Percentiles rank a stretch among this genome's conserved stretches.
phyloP scores from a whole-genome alignment of 2,888 invertebrate species.

The Paralinhomoeus sp. region DNA sequence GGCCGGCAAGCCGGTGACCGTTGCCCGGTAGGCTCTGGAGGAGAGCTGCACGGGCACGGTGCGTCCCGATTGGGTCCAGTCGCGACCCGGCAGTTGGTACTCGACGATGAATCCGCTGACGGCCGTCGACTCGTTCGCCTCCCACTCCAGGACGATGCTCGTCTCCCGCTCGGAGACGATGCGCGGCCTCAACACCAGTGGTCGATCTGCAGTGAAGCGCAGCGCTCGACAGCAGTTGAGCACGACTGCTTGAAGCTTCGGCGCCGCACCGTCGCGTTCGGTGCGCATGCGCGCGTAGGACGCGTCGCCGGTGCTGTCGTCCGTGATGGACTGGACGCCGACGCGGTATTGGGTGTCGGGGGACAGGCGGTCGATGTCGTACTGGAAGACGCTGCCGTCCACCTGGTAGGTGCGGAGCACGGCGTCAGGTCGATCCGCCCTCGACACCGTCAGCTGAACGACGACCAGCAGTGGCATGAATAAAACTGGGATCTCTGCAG shows the following conservation, averaged over 20 bases:
- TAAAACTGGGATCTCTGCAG: not conserved
- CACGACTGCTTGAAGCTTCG: too few species aligned
- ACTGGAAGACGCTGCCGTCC: constrained; percentile 20
- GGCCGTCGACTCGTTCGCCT: constrained; percentile 10
- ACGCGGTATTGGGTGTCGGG: constrained; percentile 24
- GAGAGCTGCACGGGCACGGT: constrained; percentile 17
- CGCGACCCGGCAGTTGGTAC: constrained; percentile 17
- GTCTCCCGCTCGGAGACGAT: constrained; percentile 7
- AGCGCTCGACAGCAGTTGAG: too few species aligned
- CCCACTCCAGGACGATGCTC: constrained; percentile 22
- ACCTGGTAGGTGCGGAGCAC: constrained; percentile 12
- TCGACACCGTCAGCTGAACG: not conserved
- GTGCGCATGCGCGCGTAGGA: constrained; percentile 1
- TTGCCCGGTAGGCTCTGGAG: constrained; percentile 15
- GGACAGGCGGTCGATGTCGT: constrained; percentile 18
- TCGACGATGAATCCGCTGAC: constrained; percentile 21
- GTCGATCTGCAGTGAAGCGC: too few species aligned
- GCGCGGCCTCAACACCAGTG: too few species aligned
- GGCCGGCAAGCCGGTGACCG: constrained; percentile 10
- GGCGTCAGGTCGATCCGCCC: not conserved
- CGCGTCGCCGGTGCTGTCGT: too few species aligned
- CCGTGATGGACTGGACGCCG: constrained; percentile 10
- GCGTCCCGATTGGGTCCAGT: constrained; percentile 17
- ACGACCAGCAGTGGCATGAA: not conserved
- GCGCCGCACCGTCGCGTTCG: constrained; percentile 2